Evolutionary conservation across 2,113 vertebrate genomes (phyloP).

Genomic region (Lontra canadensis): DNA sequence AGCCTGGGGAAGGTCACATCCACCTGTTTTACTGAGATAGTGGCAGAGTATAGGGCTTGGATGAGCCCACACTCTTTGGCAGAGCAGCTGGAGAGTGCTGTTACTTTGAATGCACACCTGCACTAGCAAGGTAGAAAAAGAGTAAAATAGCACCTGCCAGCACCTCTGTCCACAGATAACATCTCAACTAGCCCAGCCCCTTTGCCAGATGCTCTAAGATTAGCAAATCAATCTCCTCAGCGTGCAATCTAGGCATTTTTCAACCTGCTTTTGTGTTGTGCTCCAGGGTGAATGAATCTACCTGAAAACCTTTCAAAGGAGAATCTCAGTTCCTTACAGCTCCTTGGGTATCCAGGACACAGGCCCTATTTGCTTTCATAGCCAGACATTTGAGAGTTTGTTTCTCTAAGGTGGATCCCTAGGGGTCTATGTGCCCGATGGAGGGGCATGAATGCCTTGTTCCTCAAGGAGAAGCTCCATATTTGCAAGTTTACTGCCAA

Average conservation of each 20-base stretch:
- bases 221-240: neutral
- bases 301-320: neutral
- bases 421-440: neutral
- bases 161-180: neutral
- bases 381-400: neutral
- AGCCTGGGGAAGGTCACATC: neutral
- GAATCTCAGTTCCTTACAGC: neutral
- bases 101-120: neutral
- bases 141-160: neutral
- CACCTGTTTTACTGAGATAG: neutral
- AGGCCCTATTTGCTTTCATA: neutral
- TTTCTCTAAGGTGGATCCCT: neutral
- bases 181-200: neutral
- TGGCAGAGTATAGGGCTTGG: neutral
- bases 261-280: neutral
- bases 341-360: neutral
- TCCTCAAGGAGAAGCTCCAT: neutral
- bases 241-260: neutral
- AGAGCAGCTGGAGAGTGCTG: neutral
- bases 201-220: neutral
- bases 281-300: neutral
- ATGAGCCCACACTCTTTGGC: neutral
- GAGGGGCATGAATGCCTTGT: neutral
- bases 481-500: neutral
- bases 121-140: neutral